Evolutionary conservation across 2,113 vertebrate species (phyloP), one percentile per base, ranked within the genome.

Genomic region (Myanophis thanlyinensis): DNA sequence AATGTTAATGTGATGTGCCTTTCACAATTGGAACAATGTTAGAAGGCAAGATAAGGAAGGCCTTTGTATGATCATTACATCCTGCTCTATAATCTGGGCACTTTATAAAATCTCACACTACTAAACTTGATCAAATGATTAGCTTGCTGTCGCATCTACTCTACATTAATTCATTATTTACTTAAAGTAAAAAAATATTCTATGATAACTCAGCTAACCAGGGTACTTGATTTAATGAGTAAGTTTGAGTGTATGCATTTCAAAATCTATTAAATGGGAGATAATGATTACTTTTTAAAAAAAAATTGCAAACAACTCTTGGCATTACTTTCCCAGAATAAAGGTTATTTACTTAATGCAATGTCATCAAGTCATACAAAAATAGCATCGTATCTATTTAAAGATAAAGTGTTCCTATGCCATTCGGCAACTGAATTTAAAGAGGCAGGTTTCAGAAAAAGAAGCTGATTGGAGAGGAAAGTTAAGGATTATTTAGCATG

Each of bases 381-480:
- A 91, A 87, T 87, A 91, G 85, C 91, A 91, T 56, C 35, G 22
- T 56, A 86, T 56, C 59, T 91, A 51, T 25, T 59, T 23, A n/a
- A 67, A n/a, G n/a, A 87, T 67, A 87, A 62, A 0, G 5, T 46
- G 89, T 94, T 51, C 48, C 73, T 52, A 25, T 93, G 30, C 52
- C 47, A 44, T 35, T 95, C 73, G 93, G n/a, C 73, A 91, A 89
- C 49, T 89, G 87, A 46, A 84, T 94, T 85, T 93, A 91, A 94
- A 67, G 13, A 73, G 49, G 30, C 13, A 94, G 89, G 49, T 93
- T 89, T 92, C 90, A 93, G 91, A 92, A 0, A 0, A 95, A 90
- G 94, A 94, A 90, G 92, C 49, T 95, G 91, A 85, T 94, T 88
- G 46, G 91, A 93, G 91, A 87, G 89, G 85, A 95, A 94, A 94